Evolutionary conservation across 2,888 invertebrate species (phyloP), one percentile per base, ranked within the genome.

Genomic region (Platycheirus albimanus): DNA sequence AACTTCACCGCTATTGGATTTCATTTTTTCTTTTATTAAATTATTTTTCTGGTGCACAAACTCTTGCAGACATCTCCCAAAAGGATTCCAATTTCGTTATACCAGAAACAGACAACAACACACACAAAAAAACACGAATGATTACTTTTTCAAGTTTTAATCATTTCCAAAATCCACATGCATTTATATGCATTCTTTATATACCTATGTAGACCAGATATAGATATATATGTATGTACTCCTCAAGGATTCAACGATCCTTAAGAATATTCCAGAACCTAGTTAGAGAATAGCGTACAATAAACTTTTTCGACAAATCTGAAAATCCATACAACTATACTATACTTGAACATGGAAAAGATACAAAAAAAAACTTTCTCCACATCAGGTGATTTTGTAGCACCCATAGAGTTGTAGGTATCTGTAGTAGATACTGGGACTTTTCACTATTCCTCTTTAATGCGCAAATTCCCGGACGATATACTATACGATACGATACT

Each of bases 351-450:
- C 45, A 56, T 49, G 24, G 13, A 43, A 69, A 67, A 41, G 5
- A 43, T 6, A 17, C 11, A 20, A 36, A 20, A 54, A 28, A 24
- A 28, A 61, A 58, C 66, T 66, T 74, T 71, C 71, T 58, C 64
- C 51, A 71, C 71, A 81, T 81, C 81, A 77, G 81, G 81, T 81
- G 81, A 81, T 76, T 67, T 36, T 51, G 52, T n/a, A 61, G 71
- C 24, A 61, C 58, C 41, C 43, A 1, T n/a, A n/a, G 15, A 30
- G 47, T 20, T 28, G 1, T n/a, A 8, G 15, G 47, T 49, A 52
- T 33, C 52, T 17, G 13, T 15, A 71, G n/a, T 38, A 66, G 19
- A 43, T 38, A 33, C 30, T 33, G 20, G 61, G 45, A 1, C 45
- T 49, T 78, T 71, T 45, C 54, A 72, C 78, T 67, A 72, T 54